These are phyloP conservation scores for Linnaemya tessellans DNA, from an alignment of 2,888 invertebrate species.

Conservation along the genomic window DNA sequence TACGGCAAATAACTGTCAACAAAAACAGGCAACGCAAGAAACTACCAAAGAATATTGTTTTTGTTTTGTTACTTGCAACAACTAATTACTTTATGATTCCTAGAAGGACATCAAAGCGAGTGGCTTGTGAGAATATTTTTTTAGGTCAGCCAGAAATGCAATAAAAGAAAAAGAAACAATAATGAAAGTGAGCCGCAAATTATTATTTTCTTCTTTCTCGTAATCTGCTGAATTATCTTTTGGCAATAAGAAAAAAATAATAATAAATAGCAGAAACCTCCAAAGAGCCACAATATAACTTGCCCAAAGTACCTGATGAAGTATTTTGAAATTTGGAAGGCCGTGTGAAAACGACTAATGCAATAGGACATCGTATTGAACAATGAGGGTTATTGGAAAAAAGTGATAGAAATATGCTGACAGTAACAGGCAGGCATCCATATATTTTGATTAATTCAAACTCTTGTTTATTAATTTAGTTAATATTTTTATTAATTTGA, in stretches of 20 bases:
- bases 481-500: too few species aligned
- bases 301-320: not conserved
- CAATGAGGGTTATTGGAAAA: not conserved
- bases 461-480: too few species aligned
- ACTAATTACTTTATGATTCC: slow-evolving; percentile 58
- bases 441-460: too few species aligned
- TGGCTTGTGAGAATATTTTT: slow-evolving; percentile 47
- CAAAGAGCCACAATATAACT: not conserved
- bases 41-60: slow-evolving; percentile 18
- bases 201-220: not conserved
- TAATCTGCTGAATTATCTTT: not conserved
- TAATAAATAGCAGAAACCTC: not conserved
- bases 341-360: not conserved
- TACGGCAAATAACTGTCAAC: slow-evolving; percentile 68
- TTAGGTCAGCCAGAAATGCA: slow-evolving; percentile 40
- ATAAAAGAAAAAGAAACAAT: slow-evolving; percentile 16
- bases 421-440: too few species aligned
- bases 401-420: not conserved
- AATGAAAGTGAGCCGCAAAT: slow-evolving; percentile 55
- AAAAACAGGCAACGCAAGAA: slow-evolving; percentile 36
- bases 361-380: not conserved
- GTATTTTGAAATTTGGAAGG: slow-evolving; percentile 2
- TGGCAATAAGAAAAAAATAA: slow-evolving; percentile 27
- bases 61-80: slow-evolving; percentile 40
- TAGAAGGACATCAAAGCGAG: slow-evolving; percentile 30